These are phyloP conservation scores for Zaprionus gabonicus DNA, from an alignment of 1,140 invertebrate species.

Conservation along the genomic window DNA sequence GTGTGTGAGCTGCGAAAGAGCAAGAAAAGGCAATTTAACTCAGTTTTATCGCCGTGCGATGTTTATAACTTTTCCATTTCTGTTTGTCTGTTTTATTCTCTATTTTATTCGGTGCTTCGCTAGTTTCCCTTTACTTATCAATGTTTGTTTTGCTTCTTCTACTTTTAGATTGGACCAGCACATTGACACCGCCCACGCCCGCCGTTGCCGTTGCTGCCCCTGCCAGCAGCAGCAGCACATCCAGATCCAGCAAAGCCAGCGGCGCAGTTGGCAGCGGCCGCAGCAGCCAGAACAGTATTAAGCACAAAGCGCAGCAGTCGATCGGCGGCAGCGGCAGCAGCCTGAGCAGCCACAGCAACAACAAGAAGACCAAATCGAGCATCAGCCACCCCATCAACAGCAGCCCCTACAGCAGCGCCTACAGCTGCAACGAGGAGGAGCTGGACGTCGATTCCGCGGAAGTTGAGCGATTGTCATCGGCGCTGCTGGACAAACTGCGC, in stretches of 20 bases:
- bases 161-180: constrained; percentile 80
- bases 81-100: constrained; percentile 27
- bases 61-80: constrained; percentile 31
- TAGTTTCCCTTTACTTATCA: constrained; percentile 57
- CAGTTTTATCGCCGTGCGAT: constrained; percentile 38
- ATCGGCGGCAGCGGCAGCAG: constrained; percentile 44
- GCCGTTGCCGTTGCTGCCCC: constrained; percentile 42
- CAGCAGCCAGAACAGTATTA: constrained; percentile 51
- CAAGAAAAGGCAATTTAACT: constrained; percentile 20
- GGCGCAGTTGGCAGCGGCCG: constrained; percentile 4
- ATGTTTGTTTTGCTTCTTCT: constrained; percentile 36
- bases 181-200: constrained; percentile 67
- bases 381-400: constrained; percentile 24
- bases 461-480: constrained; percentile 86
- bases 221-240: constrained; percentile 24
- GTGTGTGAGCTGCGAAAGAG: constrained; percentile 15
- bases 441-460: constrained; percentile 62
- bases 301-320: constrained; percentile 39
- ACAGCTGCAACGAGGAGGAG: constrained; percentile 40
- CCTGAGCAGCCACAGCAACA: constrained; percentile 38
- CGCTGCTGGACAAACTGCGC: constrained; percentile 90
- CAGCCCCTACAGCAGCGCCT: constrained; percentile 40
- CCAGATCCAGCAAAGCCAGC: neutral
- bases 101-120: constrained; percentile 23
- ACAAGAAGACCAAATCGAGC: constrained; percentile 54